phyloP scores from a whole-genome alignment of 53 echinoderm and acorn worm genomes.

The Henricia sp. region DNA sequence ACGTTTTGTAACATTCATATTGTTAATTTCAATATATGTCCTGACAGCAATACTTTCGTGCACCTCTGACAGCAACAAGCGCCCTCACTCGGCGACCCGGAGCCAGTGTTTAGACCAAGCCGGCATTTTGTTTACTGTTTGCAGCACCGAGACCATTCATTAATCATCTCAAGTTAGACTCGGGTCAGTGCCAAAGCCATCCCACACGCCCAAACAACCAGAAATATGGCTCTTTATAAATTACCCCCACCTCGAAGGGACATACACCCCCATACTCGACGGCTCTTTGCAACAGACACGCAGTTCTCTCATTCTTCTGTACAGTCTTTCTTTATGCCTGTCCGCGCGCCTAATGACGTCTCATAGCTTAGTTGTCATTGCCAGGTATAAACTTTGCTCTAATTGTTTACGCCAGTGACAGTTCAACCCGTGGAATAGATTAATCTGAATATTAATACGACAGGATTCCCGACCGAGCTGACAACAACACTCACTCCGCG shows the following conservation, averaged over 20 bases:
- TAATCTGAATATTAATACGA: constrained; percentile 36
- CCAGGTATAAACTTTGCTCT: constrained; percentile 54
- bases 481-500: constrained; percentile 22
- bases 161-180: constrained; percentile 55
- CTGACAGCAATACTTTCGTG: no score
- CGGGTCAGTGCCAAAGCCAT: constrained; percentile 50
- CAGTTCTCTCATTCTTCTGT: background rate
- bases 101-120: background rate
- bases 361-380: constrained; percentile 45
- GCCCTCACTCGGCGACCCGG: background rate
- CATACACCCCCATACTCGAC: background rate
- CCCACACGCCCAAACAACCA: constrained; percentile 44
- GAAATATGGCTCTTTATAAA: constrained; percentile 46
- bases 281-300: no score
- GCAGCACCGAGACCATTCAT: constrained; percentile 4
- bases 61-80: no score
- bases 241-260: background rate
- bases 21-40: no score
- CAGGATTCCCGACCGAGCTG: background rate
- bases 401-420: constrained; percentile 59
- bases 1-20: no score
- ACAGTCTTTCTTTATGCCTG: background rate
- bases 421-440: constrained; percentile 18
- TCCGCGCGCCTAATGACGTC: constrained; percentile 5
- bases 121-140: constrained; percentile 41